Conservation (phyloP, 2,797 vertebrate genomes). For the Pseudotriccus pelzelni region DNA sequence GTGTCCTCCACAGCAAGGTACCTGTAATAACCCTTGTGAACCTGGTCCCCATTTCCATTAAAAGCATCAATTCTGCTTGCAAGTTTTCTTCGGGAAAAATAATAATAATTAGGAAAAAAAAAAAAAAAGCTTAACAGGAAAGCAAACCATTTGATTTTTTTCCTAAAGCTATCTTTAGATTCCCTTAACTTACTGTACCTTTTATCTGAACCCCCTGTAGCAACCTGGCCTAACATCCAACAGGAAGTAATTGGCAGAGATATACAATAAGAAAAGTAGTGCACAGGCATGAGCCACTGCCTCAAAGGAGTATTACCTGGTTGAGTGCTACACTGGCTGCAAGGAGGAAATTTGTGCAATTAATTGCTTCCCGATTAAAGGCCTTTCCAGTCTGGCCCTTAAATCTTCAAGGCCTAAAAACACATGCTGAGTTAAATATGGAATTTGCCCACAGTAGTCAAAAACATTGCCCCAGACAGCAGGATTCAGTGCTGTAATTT, state of each 20-base stretch:
- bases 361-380: conserved; percentile 47
- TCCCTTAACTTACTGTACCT: not conserved
- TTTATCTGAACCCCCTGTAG: not conserved
- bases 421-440: not conserved
- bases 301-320: not conserved
- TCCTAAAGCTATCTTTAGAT: not conserved
- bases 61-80: not conserved
- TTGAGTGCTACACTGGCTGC: not conserved
- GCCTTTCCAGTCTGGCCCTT: not conserved
- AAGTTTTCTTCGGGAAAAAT: not conserved
- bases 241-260: conserved; percentile 24
- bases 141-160: not conserved
- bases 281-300: not conserved
- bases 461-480: not conserved
- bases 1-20: fast-evolving
- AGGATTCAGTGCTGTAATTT: not conserved
- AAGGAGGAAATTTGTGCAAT: conserved; percentile 24
- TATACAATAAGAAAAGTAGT: not conserved
- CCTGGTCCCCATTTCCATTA: not conserved
- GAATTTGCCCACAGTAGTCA: not conserved
- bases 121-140: not conserved
- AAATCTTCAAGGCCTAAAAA: conserved; percentile 1
- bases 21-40: not conserved
- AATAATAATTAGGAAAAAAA: not conserved
- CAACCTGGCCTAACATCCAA: not conserved